Evolutionary conservation across 2,797 vertebrate species (phyloP), one percentile per base, ranked within the genome.

Genomic region (Pseudochromis fuscus): DNA sequence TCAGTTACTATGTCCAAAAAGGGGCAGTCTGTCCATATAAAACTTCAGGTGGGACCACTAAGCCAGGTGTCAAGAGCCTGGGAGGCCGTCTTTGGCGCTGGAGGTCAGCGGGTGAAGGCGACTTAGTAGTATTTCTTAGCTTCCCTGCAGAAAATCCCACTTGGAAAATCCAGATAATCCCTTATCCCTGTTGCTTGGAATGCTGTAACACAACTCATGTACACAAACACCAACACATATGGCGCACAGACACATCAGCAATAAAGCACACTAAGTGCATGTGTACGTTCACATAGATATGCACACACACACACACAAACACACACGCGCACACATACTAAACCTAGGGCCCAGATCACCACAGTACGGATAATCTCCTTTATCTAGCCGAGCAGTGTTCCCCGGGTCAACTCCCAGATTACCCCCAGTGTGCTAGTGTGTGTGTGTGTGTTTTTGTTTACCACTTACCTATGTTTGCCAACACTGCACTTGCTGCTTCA

Each of bases 311-410:
- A 49, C 30, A 48, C 21, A 19, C 63, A 30, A n/a, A 8, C 44
- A 50, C 46, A 61, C 13, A 64, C 55, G 21, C 45, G 37, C 40
- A 71, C 45, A 64, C 45, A 55, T 28, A 40, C 24, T 40, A 38
- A 75, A 67, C 30, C 56, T 5, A 77, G 60, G 52, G 21, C 52
- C 37, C 59, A 63, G 50, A 37, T 46, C 72, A 79, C 66, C 76
- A 84, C 69, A 65, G 77, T 87, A 77, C 16, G 67, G 79, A 90
- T 91, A 88, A 92, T 92, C 91, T 90, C 48, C 82, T 92, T 91
- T 89, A 90, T 90, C 86, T 87, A 77, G 72, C 76, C 18, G 35
- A 77, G 82, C 84, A 88, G 73, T 37, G 72, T 67, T 81, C 74
- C 69, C 77, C 77, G 78, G 88, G 89, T 91, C 87, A 90, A 75